Percentiles rank a stretch among this genome's conserved stretches.
Evolutionary conservation across 2,797 vertebrate genomes (phyloP).

Genomic region (Erpetoichthys calabaricus): DNA sequence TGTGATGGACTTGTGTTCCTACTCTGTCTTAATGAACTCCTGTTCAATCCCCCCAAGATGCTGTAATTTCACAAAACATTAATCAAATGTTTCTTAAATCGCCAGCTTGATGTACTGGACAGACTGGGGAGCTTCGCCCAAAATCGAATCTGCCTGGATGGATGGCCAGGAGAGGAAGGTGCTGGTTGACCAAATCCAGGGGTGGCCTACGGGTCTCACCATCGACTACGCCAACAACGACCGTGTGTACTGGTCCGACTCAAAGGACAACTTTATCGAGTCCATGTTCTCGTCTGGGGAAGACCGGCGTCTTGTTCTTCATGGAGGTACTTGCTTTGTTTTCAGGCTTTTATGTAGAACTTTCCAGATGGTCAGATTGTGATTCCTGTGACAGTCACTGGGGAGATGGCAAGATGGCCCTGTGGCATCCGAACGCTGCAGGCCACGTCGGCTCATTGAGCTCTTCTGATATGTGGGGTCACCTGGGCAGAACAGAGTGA

Average conservation of each 20-base stretch:
- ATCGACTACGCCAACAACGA: conserved; percentile 75
- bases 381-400: no score
- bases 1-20: no score
- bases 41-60: no score
- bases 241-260: conserved; percentile 83
- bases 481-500: no score
- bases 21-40: no score
- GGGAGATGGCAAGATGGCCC: not conserved
- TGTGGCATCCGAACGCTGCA: not conserved
- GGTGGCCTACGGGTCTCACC: conserved; percentile 79
- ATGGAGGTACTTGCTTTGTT: conserved; percentile 46
- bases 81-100: no score
- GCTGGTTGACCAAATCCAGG: conserved; percentile 56
- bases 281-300: conserved; percentile 70
- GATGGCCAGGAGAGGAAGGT: conserved; percentile 66
- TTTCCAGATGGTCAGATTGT: no score
- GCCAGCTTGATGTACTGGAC: conserved; percentile 74
- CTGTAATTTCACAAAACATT: no score
- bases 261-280: conserved; percentile 76
- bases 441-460: not conserved
- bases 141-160: conserved; percentile 81
- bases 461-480: no score
- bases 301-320: conserved; percentile 51
- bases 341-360: not conserved
- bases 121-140: conserved; percentile 63